Percentiles rank a stretch among this genome's conserved stretches.
Conservation (phyloP, 2,797 vertebrate species). For the Coregonus ussuriensis region DNA sequence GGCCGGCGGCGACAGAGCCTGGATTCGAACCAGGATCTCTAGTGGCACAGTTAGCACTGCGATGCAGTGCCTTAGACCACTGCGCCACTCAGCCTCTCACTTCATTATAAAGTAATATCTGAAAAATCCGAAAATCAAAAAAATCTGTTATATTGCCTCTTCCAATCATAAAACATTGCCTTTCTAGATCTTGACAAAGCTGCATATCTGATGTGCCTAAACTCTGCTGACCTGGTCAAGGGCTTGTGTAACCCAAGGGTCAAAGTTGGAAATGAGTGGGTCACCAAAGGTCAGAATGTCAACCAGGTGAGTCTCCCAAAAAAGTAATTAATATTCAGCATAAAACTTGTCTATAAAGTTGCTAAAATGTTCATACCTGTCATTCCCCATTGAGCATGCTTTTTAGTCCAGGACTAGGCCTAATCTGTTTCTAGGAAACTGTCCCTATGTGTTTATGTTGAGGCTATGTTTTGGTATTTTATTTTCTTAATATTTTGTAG, state of each 20-base stretch:
- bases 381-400: not conserved
- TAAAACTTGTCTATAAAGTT: not conserved
- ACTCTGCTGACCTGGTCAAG: slow-evolving; percentile 86
- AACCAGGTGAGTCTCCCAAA: slow-evolving; percentile 71
- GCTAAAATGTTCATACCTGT: slow-evolving; percentile 17
- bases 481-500: slow-evolving; percentile 46
- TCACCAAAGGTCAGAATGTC: slow-evolving; percentile 88
- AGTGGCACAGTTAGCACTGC: no score
- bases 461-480: not conserved
- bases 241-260: slow-evolving; percentile 84
- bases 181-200: slow-evolving; percentile 83
- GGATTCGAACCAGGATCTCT: no score
- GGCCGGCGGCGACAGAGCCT: no score
- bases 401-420: not conserved
- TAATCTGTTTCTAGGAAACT: not conserved
- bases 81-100: no score
- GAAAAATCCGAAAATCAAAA: not conserved
- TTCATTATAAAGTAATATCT: not conserved
- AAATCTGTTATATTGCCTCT: no score
- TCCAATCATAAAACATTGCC: no score
- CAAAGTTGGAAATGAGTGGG: slow-evolving; percentile 87
- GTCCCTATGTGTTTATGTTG: not conserved
- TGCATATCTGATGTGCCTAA: slow-evolving; percentile 84
- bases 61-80: no score
- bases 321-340: not conserved